Conservation (phyloP, 2,888 invertebrate genomes). For the Cosmopolites sordidus region DNA sequence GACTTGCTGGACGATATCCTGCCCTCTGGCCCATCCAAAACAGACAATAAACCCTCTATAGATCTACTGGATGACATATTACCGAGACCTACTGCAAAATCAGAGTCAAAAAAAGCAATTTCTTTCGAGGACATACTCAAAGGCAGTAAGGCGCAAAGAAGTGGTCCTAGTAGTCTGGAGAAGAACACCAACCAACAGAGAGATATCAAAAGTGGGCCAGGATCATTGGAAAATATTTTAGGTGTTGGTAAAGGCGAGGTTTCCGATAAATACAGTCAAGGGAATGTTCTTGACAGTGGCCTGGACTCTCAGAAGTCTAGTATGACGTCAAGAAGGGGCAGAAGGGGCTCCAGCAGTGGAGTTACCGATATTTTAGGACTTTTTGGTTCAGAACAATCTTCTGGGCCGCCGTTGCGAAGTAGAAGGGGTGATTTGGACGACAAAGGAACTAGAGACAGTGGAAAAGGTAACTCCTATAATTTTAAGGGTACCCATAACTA, state of each 20-base stretch:
- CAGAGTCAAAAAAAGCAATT: constrained; percentile 34
- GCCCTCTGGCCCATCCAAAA: constrained; percentile 12
- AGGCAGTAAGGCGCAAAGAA: constrained; percentile 34
- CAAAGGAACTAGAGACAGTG: not conserved
- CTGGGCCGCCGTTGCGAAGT: constrained; percentile 1
- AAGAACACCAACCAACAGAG: not conserved
- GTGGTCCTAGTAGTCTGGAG: constrained; percentile 7
- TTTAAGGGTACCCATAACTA: too few relatives aligned
- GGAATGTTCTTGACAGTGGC: not conserved
- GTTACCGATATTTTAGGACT: constrained; percentile 56
- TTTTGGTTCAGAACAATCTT: constrained; percentile 31
- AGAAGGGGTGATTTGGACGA: not conserved
- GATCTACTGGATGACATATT: constrained; percentile 42
- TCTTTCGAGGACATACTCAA: constrained; percentile 43
- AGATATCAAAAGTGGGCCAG: constrained; percentile 4
- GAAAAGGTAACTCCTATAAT: too few relatives aligned
- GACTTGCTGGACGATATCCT: constrained; percentile 18
- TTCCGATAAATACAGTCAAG: not conserved
- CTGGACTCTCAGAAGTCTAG: not conserved
- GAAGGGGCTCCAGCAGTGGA: constrained; percentile 37
- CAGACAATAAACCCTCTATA: constrained; percentile 30
- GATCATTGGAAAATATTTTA: constrained; percentile 9
- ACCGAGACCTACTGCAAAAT: constrained; percentile 30
- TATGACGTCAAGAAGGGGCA: constrained; percentile 35
- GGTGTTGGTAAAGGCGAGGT: not conserved